A percentile compares a stretch with the other conserved stretches of the same genome.
phyloP scores from a whole-genome alignment of 2,797 vertebrate genomes.

The Kryptolebias ocellatus region DNA sequence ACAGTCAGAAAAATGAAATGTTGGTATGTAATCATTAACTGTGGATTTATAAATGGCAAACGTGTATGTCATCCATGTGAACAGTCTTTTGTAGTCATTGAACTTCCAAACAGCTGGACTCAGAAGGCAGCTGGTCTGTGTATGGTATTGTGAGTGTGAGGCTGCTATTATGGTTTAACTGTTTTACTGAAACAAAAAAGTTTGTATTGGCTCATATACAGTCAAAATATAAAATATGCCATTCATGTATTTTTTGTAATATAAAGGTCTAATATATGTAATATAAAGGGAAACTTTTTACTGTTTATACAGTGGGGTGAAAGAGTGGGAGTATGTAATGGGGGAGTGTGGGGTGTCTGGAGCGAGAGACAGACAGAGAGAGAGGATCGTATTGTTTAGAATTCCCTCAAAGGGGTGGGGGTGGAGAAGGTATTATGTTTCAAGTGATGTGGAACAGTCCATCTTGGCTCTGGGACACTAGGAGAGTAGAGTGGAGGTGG shows the following conservation, averaged over 20 bases:
- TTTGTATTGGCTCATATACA: not conserved
- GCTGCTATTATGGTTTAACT: not conserved
- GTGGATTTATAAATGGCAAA: not conserved
- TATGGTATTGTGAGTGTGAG: not conserved
- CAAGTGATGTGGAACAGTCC: conserved; percentile 59
- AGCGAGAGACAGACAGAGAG: conserved; percentile 20
- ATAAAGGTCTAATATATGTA: not conserved
- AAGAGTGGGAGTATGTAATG: conserved; percentile 8
- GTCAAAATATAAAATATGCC: not conserved
- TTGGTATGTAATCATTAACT: not conserved
- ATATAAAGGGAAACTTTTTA: conserved; percentile 1
- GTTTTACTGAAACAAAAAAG: not conserved
- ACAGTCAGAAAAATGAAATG: not conserved
- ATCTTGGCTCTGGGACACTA: conserved; percentile 62
- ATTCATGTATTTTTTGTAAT: not conserved
- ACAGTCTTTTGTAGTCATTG: not conserved
- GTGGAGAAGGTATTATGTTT: conserved; percentile 60
- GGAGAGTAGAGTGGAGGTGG: conserved; percentile 8
- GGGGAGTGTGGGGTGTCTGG: conserved; percentile 27
- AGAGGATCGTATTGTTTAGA: conserved; percentile 66
- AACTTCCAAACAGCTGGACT: not conserved
- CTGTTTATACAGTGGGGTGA: conserved; percentile 12
- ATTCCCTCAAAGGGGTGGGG: conserved; percentile 53
- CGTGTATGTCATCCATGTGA: too few species aligned
- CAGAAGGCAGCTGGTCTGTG: not conserved